Percentiles rank a stretch among this genome's conserved stretches.
Conservation (phyloP, 2,113 vertebrate genomes). For the Rhipidura dahli region DNA sequence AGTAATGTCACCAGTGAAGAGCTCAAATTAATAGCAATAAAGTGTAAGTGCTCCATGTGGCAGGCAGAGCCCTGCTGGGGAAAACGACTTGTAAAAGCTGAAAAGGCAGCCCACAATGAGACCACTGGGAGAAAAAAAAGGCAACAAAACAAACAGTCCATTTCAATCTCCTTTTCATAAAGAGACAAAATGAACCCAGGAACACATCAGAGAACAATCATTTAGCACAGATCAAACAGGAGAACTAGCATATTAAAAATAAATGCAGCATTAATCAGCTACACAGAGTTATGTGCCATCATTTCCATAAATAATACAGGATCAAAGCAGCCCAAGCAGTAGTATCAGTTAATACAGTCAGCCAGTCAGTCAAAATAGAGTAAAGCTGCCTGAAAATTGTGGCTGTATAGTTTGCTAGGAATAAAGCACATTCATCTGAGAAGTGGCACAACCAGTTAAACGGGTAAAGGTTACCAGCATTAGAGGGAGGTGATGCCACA, state of each 20-base stretch:
- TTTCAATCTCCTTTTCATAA: slow-evolving; percentile 37
- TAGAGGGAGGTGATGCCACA: not conserved
- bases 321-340: slow-evolving; percentile 62
- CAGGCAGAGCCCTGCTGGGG: not conserved
- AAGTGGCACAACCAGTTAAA: slow-evolving; percentile 38
- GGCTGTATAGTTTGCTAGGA: not conserved
- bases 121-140: not conserved
- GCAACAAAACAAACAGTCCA: slow-evolving; percentile 52
- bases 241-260: slow-evolving; percentile 57
- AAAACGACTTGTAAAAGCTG: not conserved
- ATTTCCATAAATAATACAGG: slow-evolving; percentile 68
- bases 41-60: not conserved
- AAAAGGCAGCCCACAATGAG: not conserved
- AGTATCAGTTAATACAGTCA: slow-evolving; percentile 53
- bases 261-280: slow-evolving; percentile 63
- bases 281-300: slow-evolving; percentile 34
- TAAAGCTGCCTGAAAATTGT: slow-evolving; percentile 49
- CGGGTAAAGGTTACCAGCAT: not conserved
- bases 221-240: slow-evolving; percentile 64
- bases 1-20: not conserved
- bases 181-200: not conserved
- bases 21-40: slow-evolving; percentile 15
- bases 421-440: slow-evolving; percentile 37
- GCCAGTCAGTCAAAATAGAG: slow-evolving; percentile 50
- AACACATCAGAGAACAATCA: slow-evolving; percentile 51